Evolutionary conservation across 2,888 invertebrate genomes (phyloP).

Genomic region (Seladonia tumulorum): DNA sequence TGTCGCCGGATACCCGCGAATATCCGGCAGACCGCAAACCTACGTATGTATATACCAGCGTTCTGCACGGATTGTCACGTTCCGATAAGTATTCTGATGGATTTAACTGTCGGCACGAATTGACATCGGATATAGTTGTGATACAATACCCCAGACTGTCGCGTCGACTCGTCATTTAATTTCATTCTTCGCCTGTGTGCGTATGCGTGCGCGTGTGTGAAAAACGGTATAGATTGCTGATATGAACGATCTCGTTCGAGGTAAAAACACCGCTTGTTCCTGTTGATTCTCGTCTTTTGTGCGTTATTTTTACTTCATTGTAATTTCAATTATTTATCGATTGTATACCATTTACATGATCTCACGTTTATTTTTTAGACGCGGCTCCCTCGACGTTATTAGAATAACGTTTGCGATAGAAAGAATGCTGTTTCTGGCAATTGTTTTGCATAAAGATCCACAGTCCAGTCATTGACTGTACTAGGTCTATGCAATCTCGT

Average conservation of each 20-base stretch:
- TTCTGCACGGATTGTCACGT: conserved; percentile 48
- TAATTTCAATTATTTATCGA: conserved; percentile 2
- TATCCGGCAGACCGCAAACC: conserved; percentile 59
- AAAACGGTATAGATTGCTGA: conserved; percentile 18
- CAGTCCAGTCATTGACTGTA: too few species aligned
- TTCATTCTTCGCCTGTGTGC: neutral
- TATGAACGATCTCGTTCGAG: conserved; percentile 19
- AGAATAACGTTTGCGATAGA: too few species aligned
- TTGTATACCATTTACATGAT: neutral
- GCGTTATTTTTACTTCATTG: neutral
- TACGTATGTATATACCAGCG: conserved; percentile 6
- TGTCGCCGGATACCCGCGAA: conserved; percentile 64
- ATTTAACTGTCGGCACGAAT: conserved; percentile 47
- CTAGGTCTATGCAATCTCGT: too few species aligned
- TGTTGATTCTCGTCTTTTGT: neutral
- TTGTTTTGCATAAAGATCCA: too few species aligned
- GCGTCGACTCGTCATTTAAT: conserved; percentile 24
- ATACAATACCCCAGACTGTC: conserved; percentile 1
- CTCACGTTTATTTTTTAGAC: neutral
- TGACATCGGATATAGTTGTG: conserved; percentile 37
- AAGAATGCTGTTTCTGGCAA: too few species aligned
- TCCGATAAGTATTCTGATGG: conserved; percentile 60
- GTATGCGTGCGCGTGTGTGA: neutral
- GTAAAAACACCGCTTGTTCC: neutral
- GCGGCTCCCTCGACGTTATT: too few species aligned